phyloP scores from a whole-genome alignment of 2,113 vertebrate species.

The Entosphenus tridentatus region DNA sequence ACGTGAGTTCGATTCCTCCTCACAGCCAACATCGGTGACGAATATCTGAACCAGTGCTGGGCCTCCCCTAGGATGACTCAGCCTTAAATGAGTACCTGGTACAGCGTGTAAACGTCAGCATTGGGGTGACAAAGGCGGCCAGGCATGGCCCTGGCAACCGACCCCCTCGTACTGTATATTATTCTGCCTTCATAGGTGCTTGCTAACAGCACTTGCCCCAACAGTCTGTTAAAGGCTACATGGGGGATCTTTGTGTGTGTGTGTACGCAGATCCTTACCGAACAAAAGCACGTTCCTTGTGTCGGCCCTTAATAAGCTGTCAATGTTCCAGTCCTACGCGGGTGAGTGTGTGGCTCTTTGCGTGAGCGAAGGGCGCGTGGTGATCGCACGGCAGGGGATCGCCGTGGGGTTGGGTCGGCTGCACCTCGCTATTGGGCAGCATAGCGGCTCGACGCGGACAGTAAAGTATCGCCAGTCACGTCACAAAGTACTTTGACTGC shows the following conservation, averaged over 20 bases:
- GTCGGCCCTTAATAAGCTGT: conserved; percentile 1
- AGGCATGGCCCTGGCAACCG: neutral
- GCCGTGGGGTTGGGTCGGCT: neutral
- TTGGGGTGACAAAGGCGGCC: neutral
- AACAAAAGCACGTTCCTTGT: conserved; percentile 2
- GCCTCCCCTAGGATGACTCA: too few species aligned
- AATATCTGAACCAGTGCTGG: too few species aligned
- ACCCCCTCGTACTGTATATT: neutral
- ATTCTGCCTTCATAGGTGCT: neutral
- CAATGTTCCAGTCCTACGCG: conserved; percentile 1
- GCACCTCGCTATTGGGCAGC: neutral
- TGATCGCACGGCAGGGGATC: neutral
- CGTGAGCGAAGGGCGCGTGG: neutral
- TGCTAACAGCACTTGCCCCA: neutral
- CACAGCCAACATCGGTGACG: too few species aligned
- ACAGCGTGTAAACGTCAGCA: neutral
- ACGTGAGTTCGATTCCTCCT: too few species aligned
- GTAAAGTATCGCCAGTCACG: neutral
- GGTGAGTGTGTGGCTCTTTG: conserved; percentile 5
- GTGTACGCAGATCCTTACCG: neutral
- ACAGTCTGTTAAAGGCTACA: neutral
- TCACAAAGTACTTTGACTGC: neutral
- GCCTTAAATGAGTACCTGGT: neutral
- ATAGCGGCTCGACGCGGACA: neutral
- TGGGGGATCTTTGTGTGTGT: too few species aligned